These are phyloP conservation scores for Dolichoris vasculosae DNA, from an alignment of 1,140 invertebrate species.

Conservation along the genomic window DNA sequence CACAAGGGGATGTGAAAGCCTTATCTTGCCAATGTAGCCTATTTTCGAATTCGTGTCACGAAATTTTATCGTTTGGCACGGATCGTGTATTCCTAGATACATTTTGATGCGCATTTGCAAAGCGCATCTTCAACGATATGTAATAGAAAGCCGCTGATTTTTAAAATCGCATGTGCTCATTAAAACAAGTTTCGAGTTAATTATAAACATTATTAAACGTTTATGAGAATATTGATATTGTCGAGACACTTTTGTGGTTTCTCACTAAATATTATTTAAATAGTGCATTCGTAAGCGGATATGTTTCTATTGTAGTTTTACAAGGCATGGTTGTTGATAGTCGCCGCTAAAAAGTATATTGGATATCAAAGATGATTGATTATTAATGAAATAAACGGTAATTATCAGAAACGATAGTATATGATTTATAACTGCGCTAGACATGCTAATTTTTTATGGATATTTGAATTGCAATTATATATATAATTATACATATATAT, in stretches of 20 bases:
- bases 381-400: background rate
- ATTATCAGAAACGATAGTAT: background rate
- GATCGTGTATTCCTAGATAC: background rate
- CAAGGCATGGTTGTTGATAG: background rate
- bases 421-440: background rate
- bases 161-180: background rate
- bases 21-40: background rate
- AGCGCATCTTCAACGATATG: background rate
- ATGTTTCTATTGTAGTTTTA: background rate
- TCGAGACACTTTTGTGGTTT: background rate
- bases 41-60: background rate
- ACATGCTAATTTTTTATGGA: background rate
- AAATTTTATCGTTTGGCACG: background rate
- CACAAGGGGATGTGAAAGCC: conserved; percentile 18
- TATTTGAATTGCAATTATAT: background rate
- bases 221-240: background rate
- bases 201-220: background rate
- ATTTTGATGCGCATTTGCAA: background rate
- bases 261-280: background rate
- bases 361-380: background rate
- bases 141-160: background rate
- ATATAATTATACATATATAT: no score
- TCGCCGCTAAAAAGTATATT: background rate
- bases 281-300: background rate
- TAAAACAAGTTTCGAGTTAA: background rate